Conservation (phyloP, 64 coral and sea anemone species). For the Stichodactyla helianthus region DNA sequence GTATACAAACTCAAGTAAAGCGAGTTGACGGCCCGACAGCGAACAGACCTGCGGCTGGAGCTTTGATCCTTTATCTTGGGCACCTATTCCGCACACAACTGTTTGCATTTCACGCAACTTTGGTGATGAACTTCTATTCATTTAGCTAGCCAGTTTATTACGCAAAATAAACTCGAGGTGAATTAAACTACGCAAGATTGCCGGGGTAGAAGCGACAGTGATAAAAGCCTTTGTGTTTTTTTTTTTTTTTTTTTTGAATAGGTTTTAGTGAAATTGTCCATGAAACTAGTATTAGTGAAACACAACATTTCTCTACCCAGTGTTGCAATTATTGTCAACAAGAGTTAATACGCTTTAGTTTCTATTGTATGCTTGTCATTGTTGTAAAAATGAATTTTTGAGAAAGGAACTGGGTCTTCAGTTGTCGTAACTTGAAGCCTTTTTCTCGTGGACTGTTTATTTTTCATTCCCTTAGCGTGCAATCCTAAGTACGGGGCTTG, state of each 20-base stretch:
- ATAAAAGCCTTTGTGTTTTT: not conserved
- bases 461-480: not conserved
- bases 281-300: not conserved
- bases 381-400: too few relatives aligned
- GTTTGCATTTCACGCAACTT: not conserved
- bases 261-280: not conserved
- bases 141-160: not conserved
- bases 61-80: not conserved
- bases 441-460: too few relatives aligned
- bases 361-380: not conserved
- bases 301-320: not conserved
- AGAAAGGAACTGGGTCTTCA: too few relatives aligned
- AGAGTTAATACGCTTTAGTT: not conserved
- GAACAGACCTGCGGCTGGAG: not conserved
- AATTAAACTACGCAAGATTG: not conserved
- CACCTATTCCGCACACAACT: not conserved
- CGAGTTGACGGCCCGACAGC: not conserved
- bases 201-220: not conserved
- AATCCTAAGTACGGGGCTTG: not conserved
- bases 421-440: too few relatives aligned
- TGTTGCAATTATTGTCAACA: not conserved
- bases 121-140: not conserved
- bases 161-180: not conserved
- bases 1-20: too few relatives aligned
- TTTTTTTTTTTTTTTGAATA: not conserved